Evolutionary conservation across 1,140 invertebrate genomes (phyloP).

Genomic region (Drosophila nannoptera): DNA sequence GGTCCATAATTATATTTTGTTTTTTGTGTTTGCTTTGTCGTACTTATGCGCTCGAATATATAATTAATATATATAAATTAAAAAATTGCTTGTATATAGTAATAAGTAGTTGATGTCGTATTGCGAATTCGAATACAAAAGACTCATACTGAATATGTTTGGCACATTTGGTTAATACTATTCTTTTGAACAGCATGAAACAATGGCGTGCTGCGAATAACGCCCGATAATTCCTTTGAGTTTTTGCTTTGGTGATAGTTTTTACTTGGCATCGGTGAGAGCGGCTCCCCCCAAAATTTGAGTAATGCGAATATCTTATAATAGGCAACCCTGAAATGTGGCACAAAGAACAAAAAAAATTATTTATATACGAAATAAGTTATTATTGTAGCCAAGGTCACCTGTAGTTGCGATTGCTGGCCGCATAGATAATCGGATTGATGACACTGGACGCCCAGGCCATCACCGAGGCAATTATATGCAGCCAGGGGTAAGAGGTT

Average conservation of each 20-base stretch:
- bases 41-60: constrained; percentile 31
- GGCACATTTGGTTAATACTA: constrained; percentile 78
- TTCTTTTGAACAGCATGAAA: constrained; percentile 73
- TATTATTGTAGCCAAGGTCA: constrained; percentile 9
- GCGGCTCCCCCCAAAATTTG: constrained; percentile 77
- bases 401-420: constrained; percentile 89
- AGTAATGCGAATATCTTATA: constrained; percentile 71
- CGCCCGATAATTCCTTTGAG: constrained; percentile 74
- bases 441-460: constrained; percentile 92
- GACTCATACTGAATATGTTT: constrained; percentile 78
- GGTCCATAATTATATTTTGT: constrained; percentile 28
- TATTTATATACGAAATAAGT: background rate
- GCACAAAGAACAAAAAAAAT: background rate
- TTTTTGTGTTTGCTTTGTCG: constrained; percentile 31
- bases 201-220: constrained; percentile 73
- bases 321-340: constrained; percentile 62
- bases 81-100: constrained; percentile 19
- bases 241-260: constrained; percentile 78
- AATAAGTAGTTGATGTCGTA: constrained; percentile 54
- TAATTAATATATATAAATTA: constrained; percentile 21
- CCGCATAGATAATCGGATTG: constrained; percentile 93
- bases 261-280: constrained; percentile 77
- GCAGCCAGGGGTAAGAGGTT: constrained; percentile 85
- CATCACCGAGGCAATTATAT: constrained; percentile 89
- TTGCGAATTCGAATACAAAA: constrained; percentile 52